These are phyloP conservation scores for Oxytorus armatus DNA, from an alignment of 2,888 invertebrate genomes.

Conservation along the genomic window DNA sequence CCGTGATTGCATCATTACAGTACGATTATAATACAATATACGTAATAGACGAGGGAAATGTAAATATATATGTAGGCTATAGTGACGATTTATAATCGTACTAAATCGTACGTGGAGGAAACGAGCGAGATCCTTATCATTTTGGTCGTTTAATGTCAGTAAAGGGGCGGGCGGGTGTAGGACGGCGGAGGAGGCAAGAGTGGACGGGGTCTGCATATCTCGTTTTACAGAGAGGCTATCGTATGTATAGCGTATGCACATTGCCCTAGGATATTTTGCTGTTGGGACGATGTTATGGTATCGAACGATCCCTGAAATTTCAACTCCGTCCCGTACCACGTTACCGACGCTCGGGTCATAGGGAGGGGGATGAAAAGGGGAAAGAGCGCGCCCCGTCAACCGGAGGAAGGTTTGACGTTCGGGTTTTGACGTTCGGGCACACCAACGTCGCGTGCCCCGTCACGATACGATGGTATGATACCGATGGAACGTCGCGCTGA, in stretches of 20 bases:
- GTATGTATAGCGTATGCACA: slow-evolving; percentile 23
- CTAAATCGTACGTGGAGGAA: slow-evolving; percentile 40
- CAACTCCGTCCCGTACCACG: slow-evolving; percentile 31
- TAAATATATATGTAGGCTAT: slow-evolving; percentile 35
- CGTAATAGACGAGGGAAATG: slow-evolving; percentile 37
- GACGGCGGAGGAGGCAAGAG: too few species aligned
- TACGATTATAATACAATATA: slow-evolving; percentile 3
- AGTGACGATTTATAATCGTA: slow-evolving; percentile 53
- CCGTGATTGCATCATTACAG: slow-evolving; percentile 33
- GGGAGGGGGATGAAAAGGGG: slow-evolving; percentile 39
- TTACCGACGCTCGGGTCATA: slow-evolving; percentile 16
- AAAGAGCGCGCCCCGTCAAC: slow-evolving; percentile 4
- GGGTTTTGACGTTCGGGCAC: slow-evolving; percentile 61
- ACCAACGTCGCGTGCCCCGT: slow-evolving; percentile 77
- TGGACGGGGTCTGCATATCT: slow-evolving; percentile 23
- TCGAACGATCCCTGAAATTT: slow-evolving; percentile 61
- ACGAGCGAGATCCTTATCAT: slow-evolving; percentile 57
- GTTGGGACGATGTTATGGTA: slow-evolving; percentile 35
- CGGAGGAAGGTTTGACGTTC: slow-evolving; percentile 70
- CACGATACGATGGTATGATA: slow-evolving; percentile 73
- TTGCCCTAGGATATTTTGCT: slow-evolving; percentile 44
- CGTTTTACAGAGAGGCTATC: slow-evolving; percentile 4
- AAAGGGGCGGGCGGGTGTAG: slow-evolving; percentile 44
- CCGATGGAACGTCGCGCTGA: slow-evolving; percentile 65
- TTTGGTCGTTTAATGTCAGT: slow-evolving; percentile 52